A percentile compares a stretch with the other conserved stretches of the same genome.
Evolutionary conservation across 1,140 invertebrate genomes (phyloP).

Genomic region (Eriosoma lanigerum): DNA sequence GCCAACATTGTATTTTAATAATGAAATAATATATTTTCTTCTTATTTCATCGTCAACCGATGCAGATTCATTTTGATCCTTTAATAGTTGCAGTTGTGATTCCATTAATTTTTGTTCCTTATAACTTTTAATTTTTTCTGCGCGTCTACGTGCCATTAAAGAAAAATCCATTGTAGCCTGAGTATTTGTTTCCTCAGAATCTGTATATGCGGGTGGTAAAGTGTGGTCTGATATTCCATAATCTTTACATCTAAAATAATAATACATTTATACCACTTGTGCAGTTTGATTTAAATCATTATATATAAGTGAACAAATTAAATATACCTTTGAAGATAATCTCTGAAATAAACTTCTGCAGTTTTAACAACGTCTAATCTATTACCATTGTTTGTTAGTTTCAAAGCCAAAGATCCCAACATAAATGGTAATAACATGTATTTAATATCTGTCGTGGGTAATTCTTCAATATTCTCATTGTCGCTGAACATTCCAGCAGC

Average conservation of each 20-base stretch:
- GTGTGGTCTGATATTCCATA: slow-evolving; percentile 72
- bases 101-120: slow-evolving; percentile 79
- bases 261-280: neutral
- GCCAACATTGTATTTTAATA: slow-evolving; percentile 75
- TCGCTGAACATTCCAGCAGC: slow-evolving; percentile 77
- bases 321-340: slow-evolving; percentile 70
- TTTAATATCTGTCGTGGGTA: slow-evolving; percentile 80
- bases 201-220: slow-evolving; percentile 59
- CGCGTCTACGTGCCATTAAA: slow-evolving; percentile 59
- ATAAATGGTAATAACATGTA: slow-evolving; percentile 81
- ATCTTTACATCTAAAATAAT: slow-evolving; percentile 63
- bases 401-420: slow-evolving; percentile 74
- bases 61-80: slow-evolving; percentile 61
- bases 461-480: slow-evolving; percentile 86
- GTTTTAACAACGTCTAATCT: slow-evolving; percentile 70
- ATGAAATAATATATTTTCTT: slow-evolving; percentile 78
- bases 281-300: neutral
- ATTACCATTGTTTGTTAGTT: slow-evolving; percentile 65
- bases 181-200: slow-evolving; percentile 50
- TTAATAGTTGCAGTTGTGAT: slow-evolving; percentile 67
- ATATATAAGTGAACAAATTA: neutral
- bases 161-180: slow-evolving; percentile 53
- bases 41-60: slow-evolving; percentile 78
- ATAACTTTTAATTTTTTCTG: slow-evolving; percentile 78
- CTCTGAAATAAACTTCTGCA: slow-evolving; percentile 81